Percentiles rank a stretch among this genome's conserved stretches.
Evolutionary conservation across 2,888 invertebrate genomes (phyloP).

Genomic region (Formica aserva): DNA sequence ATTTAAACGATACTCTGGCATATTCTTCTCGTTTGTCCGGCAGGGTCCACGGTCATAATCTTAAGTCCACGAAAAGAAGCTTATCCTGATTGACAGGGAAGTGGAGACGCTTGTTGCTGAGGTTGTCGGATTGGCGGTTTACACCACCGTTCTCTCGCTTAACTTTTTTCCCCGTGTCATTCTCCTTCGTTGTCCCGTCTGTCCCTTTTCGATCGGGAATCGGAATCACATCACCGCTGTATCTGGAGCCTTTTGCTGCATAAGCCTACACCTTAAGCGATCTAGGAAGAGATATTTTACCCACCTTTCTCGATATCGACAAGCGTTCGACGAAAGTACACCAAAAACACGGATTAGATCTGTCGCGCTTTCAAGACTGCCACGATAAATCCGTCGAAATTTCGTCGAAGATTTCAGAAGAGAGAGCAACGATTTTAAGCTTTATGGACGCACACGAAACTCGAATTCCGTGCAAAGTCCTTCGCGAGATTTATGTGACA

Average conservation of each 20-base stretch:
- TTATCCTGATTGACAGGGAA: constrained; percentile 78
- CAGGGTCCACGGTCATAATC: constrained; percentile 55
- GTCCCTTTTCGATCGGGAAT: constrained; percentile 24
- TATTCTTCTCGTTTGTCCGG: constrained; percentile 43
- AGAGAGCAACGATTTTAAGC: constrained; percentile 31
- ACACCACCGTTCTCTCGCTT: constrained; percentile 72
- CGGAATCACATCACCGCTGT: not conserved
- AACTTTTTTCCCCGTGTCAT: constrained; percentile 59
- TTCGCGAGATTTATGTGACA: constrained; percentile 40
- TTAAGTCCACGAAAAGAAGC: constrained; percentile 76
- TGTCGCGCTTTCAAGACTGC: constrained; percentile 33
- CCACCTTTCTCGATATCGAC: constrained; percentile 48
- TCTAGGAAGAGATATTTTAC: constrained; percentile 38
- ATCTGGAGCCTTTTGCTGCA: not conserved
- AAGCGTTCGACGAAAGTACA: constrained; percentile 27
- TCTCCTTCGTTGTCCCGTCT: constrained; percentile 35
- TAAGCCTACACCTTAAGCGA: constrained; percentile 35
- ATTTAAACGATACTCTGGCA: constrained; percentile 47
- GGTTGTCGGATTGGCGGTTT: constrained; percentile 74
- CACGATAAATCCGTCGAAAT: constrained; percentile 48
- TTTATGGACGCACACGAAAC: constrained; percentile 46
- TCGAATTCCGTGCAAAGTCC: constrained; percentile 38
- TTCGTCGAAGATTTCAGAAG: constrained; percentile 54
- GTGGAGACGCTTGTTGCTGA: constrained; percentile 59
- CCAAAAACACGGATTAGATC: constrained; percentile 40